A percentile compares a stretch with the other conserved stretches of the same genome.
These are phyloP conservation scores for Steatornis caripensis DNA, from an alignment of 2,113 vertebrate species.

Conservation along the genomic window DNA sequence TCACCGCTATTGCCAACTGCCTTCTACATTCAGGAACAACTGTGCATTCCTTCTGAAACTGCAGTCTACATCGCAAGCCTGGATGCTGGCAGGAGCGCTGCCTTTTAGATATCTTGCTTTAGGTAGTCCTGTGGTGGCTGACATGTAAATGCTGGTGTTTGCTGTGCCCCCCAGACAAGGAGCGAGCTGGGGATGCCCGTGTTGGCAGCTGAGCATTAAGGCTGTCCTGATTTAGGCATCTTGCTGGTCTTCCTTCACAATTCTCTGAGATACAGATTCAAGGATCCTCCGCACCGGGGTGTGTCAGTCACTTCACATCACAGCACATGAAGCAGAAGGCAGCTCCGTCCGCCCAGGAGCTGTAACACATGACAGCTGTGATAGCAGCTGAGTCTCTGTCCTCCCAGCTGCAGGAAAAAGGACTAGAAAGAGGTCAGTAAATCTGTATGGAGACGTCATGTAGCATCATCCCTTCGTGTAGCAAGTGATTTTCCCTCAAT, in stretches of 20 bases:
- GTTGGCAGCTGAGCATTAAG: conserved; percentile 4
- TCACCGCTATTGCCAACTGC: background rate
- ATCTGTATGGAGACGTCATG: background rate
- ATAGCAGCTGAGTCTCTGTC: background rate
- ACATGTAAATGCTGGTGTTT: background rate
- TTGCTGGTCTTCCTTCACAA: background rate
- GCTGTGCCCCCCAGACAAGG: background rate
- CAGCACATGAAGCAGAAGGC: background rate
- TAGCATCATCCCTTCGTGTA: background rate
- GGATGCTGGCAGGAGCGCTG: background rate
- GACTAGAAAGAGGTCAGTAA: background rate
- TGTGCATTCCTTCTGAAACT: background rate
- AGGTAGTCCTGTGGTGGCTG: background rate
- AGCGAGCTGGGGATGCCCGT: background rate
- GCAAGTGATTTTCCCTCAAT: background rate
- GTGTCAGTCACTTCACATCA: conserved; percentile 27
- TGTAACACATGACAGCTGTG: background rate
- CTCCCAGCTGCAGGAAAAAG: background rate
- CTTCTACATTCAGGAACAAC: background rate
- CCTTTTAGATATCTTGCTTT: conserved; percentile 18
- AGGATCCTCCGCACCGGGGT: background rate
- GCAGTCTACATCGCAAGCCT: background rate
- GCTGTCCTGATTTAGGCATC: background rate
- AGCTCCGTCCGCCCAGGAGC: background rate
- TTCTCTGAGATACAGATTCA: background rate